Conservation (phyloP, 2,113 vertebrate genomes). For the Pelecanus crispus region DNA sequence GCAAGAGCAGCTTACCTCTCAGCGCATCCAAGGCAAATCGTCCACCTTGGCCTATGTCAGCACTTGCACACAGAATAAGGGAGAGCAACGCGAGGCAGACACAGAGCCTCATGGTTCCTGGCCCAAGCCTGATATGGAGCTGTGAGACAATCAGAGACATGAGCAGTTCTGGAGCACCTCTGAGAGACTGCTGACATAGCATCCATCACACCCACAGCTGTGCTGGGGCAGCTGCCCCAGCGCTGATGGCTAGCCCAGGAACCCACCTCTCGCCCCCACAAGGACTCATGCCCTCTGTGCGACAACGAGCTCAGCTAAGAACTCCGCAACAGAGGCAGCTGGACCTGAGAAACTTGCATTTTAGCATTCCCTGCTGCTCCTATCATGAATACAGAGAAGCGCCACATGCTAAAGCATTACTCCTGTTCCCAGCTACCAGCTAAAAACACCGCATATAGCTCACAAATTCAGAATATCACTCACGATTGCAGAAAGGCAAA, state of each 20-base stretch:
- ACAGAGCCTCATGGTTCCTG: slow-evolving; percentile 21
- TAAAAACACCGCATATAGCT: background rate
- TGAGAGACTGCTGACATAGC: background rate
- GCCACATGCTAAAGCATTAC: background rate
- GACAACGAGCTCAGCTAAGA: background rate
- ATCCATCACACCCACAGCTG: background rate
- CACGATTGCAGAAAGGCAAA: background rate
- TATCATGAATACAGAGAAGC: background rate
- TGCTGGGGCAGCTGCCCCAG: background rate
- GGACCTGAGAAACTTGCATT: background rate
- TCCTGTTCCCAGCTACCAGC: background rate
- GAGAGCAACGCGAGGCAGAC: background rate
- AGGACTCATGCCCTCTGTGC: background rate
- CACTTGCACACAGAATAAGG: background rate
- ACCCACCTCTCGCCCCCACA: background rate
- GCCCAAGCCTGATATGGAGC: background rate
- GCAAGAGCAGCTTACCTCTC: background rate
- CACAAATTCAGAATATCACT: background rate
- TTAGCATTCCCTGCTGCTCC: background rate
- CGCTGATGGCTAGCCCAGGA: accelerated
- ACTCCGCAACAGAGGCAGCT: background rate
- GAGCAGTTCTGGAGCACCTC: background rate
- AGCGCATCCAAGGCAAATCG: background rate
- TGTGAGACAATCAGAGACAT: background rate
- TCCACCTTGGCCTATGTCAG: accelerated